Evolutionary conservation across 2,888 invertebrate species (phyloP).

Genomic region (Thysanoteuthis rhombus): DNA sequence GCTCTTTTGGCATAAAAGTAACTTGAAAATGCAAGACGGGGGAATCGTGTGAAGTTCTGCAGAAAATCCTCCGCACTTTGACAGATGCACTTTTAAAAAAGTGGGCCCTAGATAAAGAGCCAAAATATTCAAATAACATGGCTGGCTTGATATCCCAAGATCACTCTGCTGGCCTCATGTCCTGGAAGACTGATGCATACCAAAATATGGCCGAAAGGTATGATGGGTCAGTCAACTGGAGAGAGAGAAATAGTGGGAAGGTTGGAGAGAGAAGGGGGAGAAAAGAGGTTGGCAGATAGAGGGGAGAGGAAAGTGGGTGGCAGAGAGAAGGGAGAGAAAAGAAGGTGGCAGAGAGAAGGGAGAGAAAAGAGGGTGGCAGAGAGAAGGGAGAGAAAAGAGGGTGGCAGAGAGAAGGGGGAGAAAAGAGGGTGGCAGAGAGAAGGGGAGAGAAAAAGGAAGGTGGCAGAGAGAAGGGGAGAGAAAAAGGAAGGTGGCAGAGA

Average conservation of each 20-base stretch:
- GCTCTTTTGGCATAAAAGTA: neutral
- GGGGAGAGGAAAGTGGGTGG: neutral
- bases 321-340: neutral
- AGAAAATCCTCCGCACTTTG: neutral
- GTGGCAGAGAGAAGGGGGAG: too few species aligned
- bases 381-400: too few species aligned
- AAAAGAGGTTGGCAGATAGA: rapidly evolving
- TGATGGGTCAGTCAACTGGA: neutral
- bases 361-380: neutral
- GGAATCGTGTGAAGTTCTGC: neutral
- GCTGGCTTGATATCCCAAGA: neutral
- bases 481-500: neutral
- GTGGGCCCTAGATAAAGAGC: neutral
- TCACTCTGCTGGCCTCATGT: neutral
- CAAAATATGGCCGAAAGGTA: too few species aligned
- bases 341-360: neutral
- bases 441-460: neutral
- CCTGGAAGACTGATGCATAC: too few species aligned
- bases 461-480: neutral
- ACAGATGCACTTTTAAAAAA: neutral
- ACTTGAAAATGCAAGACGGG: neutral
- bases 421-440: too few species aligned
- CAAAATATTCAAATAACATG: neutral
- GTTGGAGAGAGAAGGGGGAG: neutral
- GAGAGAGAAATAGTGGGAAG: neutral